Evolutionary conservation across 2,888 invertebrate genomes (phyloP).

Genomic region (Philereme transversata): DNA sequence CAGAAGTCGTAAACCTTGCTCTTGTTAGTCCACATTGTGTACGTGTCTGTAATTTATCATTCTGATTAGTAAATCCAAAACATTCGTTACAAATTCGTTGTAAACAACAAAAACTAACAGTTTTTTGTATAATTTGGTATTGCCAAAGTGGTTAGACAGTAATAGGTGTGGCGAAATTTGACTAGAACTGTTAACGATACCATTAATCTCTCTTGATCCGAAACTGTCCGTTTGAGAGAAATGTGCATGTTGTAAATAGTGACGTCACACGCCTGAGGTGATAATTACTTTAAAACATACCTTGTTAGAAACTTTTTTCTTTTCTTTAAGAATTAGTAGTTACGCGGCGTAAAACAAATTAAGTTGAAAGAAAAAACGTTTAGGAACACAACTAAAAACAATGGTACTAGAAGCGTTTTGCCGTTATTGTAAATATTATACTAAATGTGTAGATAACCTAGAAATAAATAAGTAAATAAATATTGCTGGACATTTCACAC

Average conservation of each 20-base stretch:
- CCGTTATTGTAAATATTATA: too few relatives aligned
- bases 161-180: constrained; percentile 68
- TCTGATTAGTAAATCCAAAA: constrained; percentile 26
- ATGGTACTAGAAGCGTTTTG: too few relatives aligned
- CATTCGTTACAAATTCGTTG: constrained; percentile 32
- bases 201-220: constrained; percentile 70
- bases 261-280: constrained; percentile 53
- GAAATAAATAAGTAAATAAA: too few relatives aligned
- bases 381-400: too few relatives aligned
- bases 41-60: constrained; percentile 35
- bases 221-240: constrained; percentile 72
- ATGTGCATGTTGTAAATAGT: constrained; percentile 51
- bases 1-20: constrained; percentile 28
- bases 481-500: too few relatives aligned
- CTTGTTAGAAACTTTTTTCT: constrained; percentile 37
- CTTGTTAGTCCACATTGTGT: constrained; percentile 37
- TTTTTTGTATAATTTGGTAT: constrained; percentile 54
- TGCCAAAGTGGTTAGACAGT: constrained; percentile 61
- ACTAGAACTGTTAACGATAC: constrained; percentile 62
- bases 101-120: constrained; percentile 32
- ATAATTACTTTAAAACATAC: constrained; percentile 41
- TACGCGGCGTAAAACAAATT: background rate
- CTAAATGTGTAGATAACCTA: too few relatives aligned
- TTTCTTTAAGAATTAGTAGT: background rate
- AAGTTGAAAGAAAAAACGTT: too few relatives aligned